Evolutionary conservation across 64 coral and sea anemone species (phyloP).

Genomic region (Stylophora pistillata): DNA sequence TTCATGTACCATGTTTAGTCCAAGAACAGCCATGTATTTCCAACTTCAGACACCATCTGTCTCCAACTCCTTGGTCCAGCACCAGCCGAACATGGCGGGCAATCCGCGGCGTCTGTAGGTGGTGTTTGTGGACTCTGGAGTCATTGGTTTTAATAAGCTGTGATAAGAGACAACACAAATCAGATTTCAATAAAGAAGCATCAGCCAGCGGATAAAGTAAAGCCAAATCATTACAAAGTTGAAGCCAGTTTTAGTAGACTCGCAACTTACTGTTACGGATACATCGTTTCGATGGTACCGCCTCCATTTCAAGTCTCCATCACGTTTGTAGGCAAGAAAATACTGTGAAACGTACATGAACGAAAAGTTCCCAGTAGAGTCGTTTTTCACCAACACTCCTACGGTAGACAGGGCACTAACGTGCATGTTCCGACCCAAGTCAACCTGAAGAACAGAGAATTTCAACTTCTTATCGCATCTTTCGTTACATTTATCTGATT

Average conservation of each 20-base stretch:
- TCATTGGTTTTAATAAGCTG: conserved; percentile 67
- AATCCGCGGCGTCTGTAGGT: conserved; percentile 61
- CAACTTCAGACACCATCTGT: conserved; percentile 68
- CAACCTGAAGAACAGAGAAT: conserved; percentile 38
- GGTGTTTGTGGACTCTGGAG: conserved; percentile 28
- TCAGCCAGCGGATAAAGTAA: neutral
- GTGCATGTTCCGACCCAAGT: conserved; percentile 77
- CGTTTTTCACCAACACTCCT: conserved; percentile 65
- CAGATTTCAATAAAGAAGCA: no score
- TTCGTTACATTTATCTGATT: no score
- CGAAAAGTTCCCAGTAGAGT: conserved; percentile 25
- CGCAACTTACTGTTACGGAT: conserved; percentile 65
- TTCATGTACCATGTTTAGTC: conserved; percentile 55
- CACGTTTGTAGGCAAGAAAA: conserved; percentile 70
- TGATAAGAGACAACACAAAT: neutral
- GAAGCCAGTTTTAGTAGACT: neutral
- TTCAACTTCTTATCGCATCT: no score
- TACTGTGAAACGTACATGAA: conserved; percentile 76
- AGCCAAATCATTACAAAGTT: neutral
- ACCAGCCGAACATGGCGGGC: conserved; percentile 69
- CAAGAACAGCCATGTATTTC: conserved; percentile 76
- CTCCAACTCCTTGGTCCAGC: conserved; percentile 49
- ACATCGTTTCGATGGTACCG: conserved; percentile 75
- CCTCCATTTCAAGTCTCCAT: conserved; percentile 66
- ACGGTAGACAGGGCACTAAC: conserved; percentile 64